Conservation (phyloP, 2,888 invertebrate species). For the Acleris emargana region DNA sequence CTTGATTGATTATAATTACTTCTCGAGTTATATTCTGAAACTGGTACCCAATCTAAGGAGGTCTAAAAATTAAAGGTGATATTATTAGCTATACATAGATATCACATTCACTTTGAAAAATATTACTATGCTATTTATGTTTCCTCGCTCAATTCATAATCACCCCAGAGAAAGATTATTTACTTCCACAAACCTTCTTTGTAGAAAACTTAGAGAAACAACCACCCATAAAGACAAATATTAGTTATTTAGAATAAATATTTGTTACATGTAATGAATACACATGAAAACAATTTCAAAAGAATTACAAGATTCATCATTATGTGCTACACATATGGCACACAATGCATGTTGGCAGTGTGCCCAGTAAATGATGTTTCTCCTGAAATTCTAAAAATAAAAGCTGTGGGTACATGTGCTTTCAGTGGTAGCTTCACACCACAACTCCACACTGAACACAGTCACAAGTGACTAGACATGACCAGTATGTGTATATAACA, state of each 20-base stretch:
- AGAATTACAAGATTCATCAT: constrained; percentile 17
- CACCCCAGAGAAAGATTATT: not conserved
- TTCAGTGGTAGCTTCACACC: constrained; percentile 61
- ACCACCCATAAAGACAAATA: constrained; percentile 69
- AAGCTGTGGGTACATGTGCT: constrained; percentile 53
- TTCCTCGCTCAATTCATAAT: constrained; percentile 1
- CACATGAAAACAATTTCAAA: constrained; percentile 5
- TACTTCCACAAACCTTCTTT: constrained; percentile 63
- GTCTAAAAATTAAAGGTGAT: constrained; percentile 64
- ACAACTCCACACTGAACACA: constrained; percentile 36
- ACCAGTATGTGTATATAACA: constrained; percentile 17
- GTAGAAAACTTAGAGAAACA: constrained; percentile 77
- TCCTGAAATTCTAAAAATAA: constrained; percentile 72
- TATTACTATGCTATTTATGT: not conserved
- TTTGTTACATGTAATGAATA: constrained; percentile 3
- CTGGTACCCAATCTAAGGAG: constrained; percentile 81
- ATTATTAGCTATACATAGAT: not conserved
- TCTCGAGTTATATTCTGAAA: constrained; percentile 78
- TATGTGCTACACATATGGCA: constrained; percentile 23
- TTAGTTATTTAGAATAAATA: constrained; percentile 35
- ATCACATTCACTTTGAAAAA: not conserved
- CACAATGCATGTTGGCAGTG: constrained; percentile 58
- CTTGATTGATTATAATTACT: constrained; percentile 76
- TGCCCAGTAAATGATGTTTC: constrained; percentile 64
- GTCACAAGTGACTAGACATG: not conserved